These are phyloP conservation scores for Plagodis dolabraria DNA, from an alignment of 2,888 invertebrate genomes.

Conservation along the genomic window DNA sequence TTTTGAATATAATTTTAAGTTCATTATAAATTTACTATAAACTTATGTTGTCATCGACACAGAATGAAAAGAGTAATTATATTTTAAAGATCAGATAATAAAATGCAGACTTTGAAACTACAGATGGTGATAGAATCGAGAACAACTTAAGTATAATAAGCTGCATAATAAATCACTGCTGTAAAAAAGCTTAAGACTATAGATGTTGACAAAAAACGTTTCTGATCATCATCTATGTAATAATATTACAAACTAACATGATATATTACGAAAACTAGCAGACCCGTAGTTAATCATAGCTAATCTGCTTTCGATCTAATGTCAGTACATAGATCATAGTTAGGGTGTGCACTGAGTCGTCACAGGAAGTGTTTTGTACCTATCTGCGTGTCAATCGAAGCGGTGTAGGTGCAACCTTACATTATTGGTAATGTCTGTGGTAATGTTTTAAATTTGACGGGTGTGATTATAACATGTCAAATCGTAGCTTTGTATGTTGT, in stretches of 20 bases:
- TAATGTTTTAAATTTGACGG: constrained; percentile 40
- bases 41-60: too few relatives aligned
- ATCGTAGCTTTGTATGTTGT: neutral
- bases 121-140: too few relatives aligned
- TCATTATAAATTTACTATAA: too few relatives aligned
- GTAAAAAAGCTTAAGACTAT: too few relatives aligned
- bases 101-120: too few relatives aligned
- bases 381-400: constrained; percentile 66
- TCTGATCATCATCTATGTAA: too few relatives aligned
- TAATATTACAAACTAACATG: constrained; percentile 16
- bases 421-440: constrained; percentile 44
- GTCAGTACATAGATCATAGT: constrained; percentile 72
- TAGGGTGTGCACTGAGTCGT: constrained; percentile 65
- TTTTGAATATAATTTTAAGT: too few relatives aligned
- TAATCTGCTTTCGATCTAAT: constrained; percentile 72
- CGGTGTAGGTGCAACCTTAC: constrained; percentile 55
- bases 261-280: constrained; percentile 52
- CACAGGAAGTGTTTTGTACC: constrained; percentile 76
- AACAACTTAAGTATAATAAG: too few relatives aligned
- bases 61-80: too few relatives aligned
- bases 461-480: constrained; percentile 17
- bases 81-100: too few relatives aligned
- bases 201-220: too few relatives aligned
- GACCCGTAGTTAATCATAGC: constrained; percentile 65
- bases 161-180: too few relatives aligned